Evolutionary conservation across 2,888 invertebrate genomes (phyloP).

Genomic region (Oxytorus armatus): DNA sequence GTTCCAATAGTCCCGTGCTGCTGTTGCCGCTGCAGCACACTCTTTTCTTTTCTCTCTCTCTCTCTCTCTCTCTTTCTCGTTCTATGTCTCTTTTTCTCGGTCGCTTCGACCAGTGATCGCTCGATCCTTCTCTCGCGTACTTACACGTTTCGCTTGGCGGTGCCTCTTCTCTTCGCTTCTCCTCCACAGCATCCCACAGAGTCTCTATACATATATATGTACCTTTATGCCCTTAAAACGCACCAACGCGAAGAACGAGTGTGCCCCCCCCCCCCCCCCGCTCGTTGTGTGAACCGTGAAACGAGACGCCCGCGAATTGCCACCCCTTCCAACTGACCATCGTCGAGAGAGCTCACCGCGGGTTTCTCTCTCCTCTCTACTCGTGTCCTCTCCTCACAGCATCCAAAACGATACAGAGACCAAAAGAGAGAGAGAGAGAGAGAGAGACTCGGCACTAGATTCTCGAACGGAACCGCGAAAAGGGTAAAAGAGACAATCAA

Average conservation of each 20-base stretch:
- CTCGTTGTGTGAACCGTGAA: conserved; percentile 69
- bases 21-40: conserved; percentile 55
- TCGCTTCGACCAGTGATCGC: conserved; percentile 30
- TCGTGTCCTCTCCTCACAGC: conserved; percentile 11
- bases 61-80: conserved; percentile 18
- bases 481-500: conserved; percentile 53
- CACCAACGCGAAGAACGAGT: conserved; percentile 55
- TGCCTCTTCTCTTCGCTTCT: conserved; percentile 49
- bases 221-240: conserved; percentile 64
- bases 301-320: conserved; percentile 69
- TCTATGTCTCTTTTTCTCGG: conserved; percentile 8
- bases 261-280: too few species aligned
- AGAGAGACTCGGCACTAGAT: conserved; percentile 6
- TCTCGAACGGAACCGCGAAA: conserved; percentile 57
- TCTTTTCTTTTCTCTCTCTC: conserved; percentile 21
- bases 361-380: conserved; percentile 35
- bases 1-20: conserved; percentile 68
- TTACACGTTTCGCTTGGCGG: conserved; percentile 59
- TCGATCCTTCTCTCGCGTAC: conserved; percentile 65
- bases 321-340: conserved; percentile 59
- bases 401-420: neutral
- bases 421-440: conserved; percentile 2
- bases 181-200: conserved; percentile 33
- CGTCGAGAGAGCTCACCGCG: conserved; percentile 38
- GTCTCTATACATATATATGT: conserved; percentile 18